phyloP scores from a whole-genome alignment of 2,888 invertebrate species.

The Teleiodes luculella region DNA sequence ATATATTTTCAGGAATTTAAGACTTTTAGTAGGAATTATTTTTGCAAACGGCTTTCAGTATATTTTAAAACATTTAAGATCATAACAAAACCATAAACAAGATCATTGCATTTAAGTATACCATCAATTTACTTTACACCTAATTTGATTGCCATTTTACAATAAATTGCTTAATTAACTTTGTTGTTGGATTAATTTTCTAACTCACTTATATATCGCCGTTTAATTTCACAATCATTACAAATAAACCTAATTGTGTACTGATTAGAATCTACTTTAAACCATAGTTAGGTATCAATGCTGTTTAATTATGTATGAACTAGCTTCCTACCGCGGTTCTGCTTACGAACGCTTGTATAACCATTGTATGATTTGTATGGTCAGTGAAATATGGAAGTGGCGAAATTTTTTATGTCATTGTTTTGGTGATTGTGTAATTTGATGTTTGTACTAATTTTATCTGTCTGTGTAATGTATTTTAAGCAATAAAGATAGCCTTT shows the following conservation, averaged over 20 bases:
- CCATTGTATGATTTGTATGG: constrained; percentile 9
- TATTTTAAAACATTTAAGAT: no score
- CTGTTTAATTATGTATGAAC: background rate
- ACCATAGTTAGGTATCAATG: background rate
- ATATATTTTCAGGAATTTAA: no score
- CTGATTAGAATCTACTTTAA: background rate
- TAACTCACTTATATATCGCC: background rate
- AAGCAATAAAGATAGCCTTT: no score
- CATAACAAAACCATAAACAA: no score
- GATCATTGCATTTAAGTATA: no score
- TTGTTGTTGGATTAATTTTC: no score
- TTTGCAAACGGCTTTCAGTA: no score
- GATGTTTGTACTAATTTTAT: background rate
- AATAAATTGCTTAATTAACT: no score
- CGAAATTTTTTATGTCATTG: constrained; percentile 4
- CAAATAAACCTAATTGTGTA: background rate
- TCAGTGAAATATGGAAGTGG: constrained; percentile 7
- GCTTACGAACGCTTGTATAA: background rate
- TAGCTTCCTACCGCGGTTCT: background rate
- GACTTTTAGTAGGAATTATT: no score
- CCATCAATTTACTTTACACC: no score
- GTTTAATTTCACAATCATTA: background rate
- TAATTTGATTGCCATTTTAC: no score
- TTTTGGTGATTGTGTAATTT: constrained; percentile 2
- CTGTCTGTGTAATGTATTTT: background rate